Percentiles rank a stretch among this genome's conserved stretches.
Conservation (phyloP, 2,888 invertebrate species). For the Urechis unicinctus region DNA sequence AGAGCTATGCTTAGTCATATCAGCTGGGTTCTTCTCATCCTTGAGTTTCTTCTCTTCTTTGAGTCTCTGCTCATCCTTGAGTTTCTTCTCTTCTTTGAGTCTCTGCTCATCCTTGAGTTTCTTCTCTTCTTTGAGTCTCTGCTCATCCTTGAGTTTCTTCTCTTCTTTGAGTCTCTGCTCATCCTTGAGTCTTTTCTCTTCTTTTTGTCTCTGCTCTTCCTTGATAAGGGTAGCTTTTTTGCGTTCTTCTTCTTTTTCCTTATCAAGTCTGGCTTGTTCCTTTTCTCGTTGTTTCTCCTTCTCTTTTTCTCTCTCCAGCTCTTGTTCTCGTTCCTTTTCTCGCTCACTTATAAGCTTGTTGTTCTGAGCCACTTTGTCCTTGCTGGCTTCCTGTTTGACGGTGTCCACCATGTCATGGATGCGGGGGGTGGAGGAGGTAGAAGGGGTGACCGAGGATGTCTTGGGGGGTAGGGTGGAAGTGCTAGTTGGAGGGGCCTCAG, state of each 20-base stretch:
- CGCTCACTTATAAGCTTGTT: neutral
- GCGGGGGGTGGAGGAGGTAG: constrained; percentile 6
- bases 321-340: constrained; percentile 2
- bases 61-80: too few species aligned
- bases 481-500: too few species aligned
- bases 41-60: too few species aligned
- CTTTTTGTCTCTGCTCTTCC: neutral
- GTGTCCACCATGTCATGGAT: constrained; percentile 8
- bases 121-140: too few species aligned
- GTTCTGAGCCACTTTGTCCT: constrained; percentile 6
- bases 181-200: neutral
- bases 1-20: too few species aligned
- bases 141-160: neutral
- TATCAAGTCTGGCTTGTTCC: too few species aligned
- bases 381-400: neutral
- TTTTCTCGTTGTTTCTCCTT: too few species aligned
- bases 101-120: neutral
- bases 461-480: neutral
- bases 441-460: neutral
- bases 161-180: neutral
- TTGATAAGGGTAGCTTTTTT: too few species aligned
- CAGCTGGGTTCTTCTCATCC: too few species aligned
- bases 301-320: too few species aligned
- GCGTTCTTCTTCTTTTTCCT: too few species aligned
- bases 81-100: too few species aligned